phyloP scores from a whole-genome alignment of 2,113 vertebrate genomes.

The Ictalurus furcatus region DNA sequence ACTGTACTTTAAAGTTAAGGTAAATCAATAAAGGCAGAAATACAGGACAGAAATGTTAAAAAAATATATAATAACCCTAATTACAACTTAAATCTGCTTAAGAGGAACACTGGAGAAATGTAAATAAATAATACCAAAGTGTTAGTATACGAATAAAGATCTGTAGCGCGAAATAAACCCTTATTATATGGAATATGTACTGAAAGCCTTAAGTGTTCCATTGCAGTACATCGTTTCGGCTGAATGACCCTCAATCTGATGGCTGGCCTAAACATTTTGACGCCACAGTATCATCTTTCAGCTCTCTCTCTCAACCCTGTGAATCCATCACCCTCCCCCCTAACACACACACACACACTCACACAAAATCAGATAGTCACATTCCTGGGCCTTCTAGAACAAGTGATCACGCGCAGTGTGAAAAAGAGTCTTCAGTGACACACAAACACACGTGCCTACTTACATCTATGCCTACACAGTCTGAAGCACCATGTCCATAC shows the following conservation, averaged over 20 bases:
- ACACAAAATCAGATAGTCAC: slow-evolving; percentile 9
- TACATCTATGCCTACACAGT: neutral
- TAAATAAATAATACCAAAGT: neutral
- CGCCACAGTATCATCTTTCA: slow-evolving; percentile 31
- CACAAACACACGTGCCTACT: neutral
- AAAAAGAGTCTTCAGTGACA: slow-evolving; percentile 20
- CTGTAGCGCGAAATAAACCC: neutral
- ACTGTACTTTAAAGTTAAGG: neutral
- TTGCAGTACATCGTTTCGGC: neutral
- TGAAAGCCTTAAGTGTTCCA: slow-evolving; percentile 7
- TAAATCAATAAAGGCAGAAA: neutral
- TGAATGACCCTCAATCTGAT: slow-evolving; percentile 24
- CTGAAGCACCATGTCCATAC: slow-evolving; percentile 32
- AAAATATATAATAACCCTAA: neutral
- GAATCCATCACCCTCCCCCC: neutral
- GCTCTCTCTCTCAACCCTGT: neutral
- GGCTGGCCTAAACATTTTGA: slow-evolving; percentile 5
- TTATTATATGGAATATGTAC: neutral
- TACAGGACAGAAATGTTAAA: neutral
- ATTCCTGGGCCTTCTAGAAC: slow-evolving; percentile 25
- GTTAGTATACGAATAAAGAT: neutral
- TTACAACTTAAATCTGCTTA: neutral
- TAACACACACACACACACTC: slow-evolving; percentile 5
- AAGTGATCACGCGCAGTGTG: slow-evolving; percentile 1
- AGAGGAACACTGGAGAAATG: neutral